Conservation (phyloP, 2,888 invertebrate species). For the Hesperia comma region DNA sequence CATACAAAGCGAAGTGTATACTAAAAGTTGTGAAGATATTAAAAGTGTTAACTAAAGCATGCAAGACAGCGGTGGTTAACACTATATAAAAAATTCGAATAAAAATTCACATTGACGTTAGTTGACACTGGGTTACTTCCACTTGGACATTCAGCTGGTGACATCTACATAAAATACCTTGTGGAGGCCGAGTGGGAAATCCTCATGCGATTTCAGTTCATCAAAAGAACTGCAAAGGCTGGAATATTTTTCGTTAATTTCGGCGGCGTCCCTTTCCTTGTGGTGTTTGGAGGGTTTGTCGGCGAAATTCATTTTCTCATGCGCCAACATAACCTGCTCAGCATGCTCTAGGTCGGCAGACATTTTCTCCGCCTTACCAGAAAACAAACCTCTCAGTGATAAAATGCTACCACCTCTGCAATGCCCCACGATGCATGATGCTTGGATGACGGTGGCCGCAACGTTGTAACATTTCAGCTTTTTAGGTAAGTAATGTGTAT, state of each 20-base stretch:
- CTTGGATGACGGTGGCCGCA: slow-evolving; percentile 62
- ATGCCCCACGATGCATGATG: slow-evolving; percentile 58
- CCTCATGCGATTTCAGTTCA: slow-evolving; percentile 71
- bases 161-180: slow-evolving; percentile 70
- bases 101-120: slow-evolving; percentile 39
- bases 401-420: slow-evolving; percentile 52
- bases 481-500: slow-evolving; percentile 55
- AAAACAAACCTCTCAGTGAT: slow-evolving; percentile 79
- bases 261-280: slow-evolving; percentile 55
- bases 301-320: slow-evolving; percentile 75
- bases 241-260: slow-evolving; percentile 65
- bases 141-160: slow-evolving; percentile 42
- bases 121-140: slow-evolving; percentile 38
- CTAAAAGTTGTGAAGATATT: slow-evolving; percentile 32
- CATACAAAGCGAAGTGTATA: slow-evolving; percentile 26
- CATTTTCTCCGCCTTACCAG: slow-evolving; percentile 81
- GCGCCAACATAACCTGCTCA: slow-evolving; percentile 81
- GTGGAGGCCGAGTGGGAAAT: slow-evolving; percentile 67
- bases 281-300: slow-evolving; percentile 65
- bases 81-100: slow-evolving; percentile 27
- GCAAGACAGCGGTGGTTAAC: slow-evolving; percentile 39
- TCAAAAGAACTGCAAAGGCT: slow-evolving; percentile 77
- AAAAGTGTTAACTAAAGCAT: slow-evolving; percentile 42
- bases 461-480: slow-evolving; percentile 57
- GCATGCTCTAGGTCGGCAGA: slow-evolving; percentile 80